Evolutionary conservation across 2,113 vertebrate genomes (phyloP), one percentile per base, ranked within the genome.

Genomic region (Ornithorhynchus anatinus): DNA sequence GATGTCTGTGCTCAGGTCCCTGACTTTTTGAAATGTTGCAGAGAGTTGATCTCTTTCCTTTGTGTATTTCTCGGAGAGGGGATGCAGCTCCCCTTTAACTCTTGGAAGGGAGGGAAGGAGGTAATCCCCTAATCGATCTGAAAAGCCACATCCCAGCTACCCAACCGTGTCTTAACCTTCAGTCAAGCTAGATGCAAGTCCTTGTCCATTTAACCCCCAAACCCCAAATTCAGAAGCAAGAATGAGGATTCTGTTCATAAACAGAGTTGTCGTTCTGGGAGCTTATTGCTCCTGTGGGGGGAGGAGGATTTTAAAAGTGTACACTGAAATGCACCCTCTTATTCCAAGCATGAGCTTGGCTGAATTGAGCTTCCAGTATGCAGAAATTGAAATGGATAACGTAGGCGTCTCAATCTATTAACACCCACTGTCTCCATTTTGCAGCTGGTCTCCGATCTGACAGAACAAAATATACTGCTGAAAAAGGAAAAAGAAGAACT

Each of bases 401-500:
- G 12, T 10, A 13, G 13, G 20, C 13, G 16, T 44, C 20, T 14
- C 10, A 15, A 86, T 7, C 33, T 12, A 51, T 62, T 29, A 29
- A 15, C 61, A 5, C 19, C 51, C 51, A 40, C 48, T 59, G 29
- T 80, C 19, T 81, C n/a, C 43, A 13, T 75, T 71, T 77, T 84
- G 23, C 59, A 99, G 97, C 91, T 97, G 92, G 94, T 99, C 3
- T 91, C 94, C 0, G 96, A 96, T 83, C 91, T 99, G 65, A 99
- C 95, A 80, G 95, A 98, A 33, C 95, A 98, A 92, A 99, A 99
- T 56, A 88, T 89, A 0, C 77, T 92, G 40, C 91, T 99, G 89
- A 99, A 99, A 91, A 94, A 86, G 14, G 97, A 99, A 59, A 99
- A 99, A 75, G 93, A 99, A 25, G 87, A 96, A n/a, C 88, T 99